These are phyloP conservation scores for Zosterops lateralis DNA, from an alignment of 2,113 vertebrate species.

Conservation along the genomic window DNA sequence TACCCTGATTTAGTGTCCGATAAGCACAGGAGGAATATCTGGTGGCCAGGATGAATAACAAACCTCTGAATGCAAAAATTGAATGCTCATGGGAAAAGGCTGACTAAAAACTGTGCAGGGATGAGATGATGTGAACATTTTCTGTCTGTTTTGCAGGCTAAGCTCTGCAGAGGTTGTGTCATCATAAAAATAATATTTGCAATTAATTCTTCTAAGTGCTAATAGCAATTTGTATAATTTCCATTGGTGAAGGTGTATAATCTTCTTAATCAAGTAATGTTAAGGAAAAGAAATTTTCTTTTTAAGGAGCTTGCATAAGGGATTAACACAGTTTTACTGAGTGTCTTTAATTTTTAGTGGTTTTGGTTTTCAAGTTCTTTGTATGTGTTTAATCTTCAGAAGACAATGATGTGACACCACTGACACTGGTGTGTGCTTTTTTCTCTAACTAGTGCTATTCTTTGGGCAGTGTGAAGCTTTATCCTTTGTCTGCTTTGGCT, in stretches of 20 bases:
- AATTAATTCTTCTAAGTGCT: neutral
- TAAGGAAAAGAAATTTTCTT: neutral
- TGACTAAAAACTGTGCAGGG: fast-evolving
- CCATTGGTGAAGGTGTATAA: neutral
- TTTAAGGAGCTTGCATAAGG: neutral
- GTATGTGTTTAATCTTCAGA: fast-evolving
- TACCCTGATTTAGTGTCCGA: neutral
- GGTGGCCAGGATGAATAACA: neutral
- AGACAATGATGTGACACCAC: neutral
- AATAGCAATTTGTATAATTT: neutral
- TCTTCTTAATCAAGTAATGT: neutral
- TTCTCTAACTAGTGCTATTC: neutral
- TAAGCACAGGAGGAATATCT: neutral
- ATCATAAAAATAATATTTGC: neutral
- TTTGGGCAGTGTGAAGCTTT: neutral
- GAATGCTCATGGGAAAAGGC: neutral
- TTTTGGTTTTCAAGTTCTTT: neutral
- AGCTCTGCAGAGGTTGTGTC: neutral
- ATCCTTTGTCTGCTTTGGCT: neutral
- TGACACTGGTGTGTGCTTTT: neutral
- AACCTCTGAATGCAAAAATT: neutral
- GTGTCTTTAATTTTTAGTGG: neutral
- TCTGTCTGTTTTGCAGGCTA: neutral
- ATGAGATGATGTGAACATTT: neutral
- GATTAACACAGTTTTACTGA: neutral